Percentiles rank a stretch among this genome's conserved stretches.
phyloP scores from a whole-genome alignment of 2,797 vertebrate species.

The Falco columbarius region DNA sequence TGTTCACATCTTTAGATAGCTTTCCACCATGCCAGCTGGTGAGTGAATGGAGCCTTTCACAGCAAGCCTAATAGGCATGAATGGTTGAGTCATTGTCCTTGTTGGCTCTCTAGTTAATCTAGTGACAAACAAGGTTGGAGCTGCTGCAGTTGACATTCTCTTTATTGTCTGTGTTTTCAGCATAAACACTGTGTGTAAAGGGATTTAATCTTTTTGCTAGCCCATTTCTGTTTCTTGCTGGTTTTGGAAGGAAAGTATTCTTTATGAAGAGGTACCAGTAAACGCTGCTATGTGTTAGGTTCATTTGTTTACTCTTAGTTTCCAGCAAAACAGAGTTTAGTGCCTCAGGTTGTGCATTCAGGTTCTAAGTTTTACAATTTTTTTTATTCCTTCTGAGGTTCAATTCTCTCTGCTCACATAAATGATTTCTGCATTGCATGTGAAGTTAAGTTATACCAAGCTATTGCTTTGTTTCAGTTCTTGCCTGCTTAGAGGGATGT shows the following conservation, averaged over 20 bases:
- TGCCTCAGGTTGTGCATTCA: background rate
- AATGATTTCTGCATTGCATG: background rate
- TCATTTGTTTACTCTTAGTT: background rate
- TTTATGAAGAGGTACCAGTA: background rate
- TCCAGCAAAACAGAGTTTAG: background rate
- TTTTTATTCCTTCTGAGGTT: background rate
- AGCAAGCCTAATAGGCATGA: conserved; percentile 55
- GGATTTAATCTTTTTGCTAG: conserved; percentile 50
- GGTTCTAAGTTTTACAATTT: background rate
- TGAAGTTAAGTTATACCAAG: background rate
- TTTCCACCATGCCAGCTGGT: conserved; percentile 77
- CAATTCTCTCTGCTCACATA: background rate
- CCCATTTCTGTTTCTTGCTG: conserved; percentile 25
- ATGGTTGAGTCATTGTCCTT: conserved; percentile 55
- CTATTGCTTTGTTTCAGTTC: rapidly evolving
- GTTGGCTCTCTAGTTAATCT: conserved; percentile 40
- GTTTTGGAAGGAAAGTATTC: background rate
- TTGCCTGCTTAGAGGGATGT: background rate
- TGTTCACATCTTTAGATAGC: conserved; percentile 70
- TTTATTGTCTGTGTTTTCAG: conserved; percentile 53
- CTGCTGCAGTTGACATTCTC: conserved; percentile 49
- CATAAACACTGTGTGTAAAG: conserved; percentile 32
- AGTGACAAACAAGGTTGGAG: conserved; percentile 58
- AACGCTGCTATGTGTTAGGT: background rate
- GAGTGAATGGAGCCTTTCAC: conserved; percentile 72